Base-by-base conservation (phyloP, 2,797 vertebrate species). In the Cuculus canorus region DNA sequence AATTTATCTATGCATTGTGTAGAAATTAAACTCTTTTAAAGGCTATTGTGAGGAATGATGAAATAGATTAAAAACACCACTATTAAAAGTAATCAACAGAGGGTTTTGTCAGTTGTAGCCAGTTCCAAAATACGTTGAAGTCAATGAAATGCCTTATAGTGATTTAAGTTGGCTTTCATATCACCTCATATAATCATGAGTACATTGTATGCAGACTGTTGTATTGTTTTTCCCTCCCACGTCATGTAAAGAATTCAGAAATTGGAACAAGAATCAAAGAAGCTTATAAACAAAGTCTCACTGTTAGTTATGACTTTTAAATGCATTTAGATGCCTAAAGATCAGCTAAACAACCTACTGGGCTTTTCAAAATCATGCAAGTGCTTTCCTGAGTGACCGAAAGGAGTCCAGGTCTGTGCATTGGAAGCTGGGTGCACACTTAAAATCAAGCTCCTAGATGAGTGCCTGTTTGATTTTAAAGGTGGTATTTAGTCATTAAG, bases 11-110 rank as follows among this genome's bases (percentile, higher is more conserved):
- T 84, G 76, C 7, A 35, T 86, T 91, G 28, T 72, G 54, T 66
- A 65, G 85, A 90, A 92, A 92, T 91, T 22, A 92, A 89, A 80
- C 57, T n/a, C 13, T 75, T 82, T 87, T 35, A 72, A 73, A 50
- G 25, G 28, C 35, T 82, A 37, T 76, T 86, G 32, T 82, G 25
- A 76, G 18, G 12, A 94, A 56, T 90, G 81, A 83, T 93, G 90
- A 83, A 75, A 79, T 48, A 54, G 47, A 76, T 88, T n/a, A 91
- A 65, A 86, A 88, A 41, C 28, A 15, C 17, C n/a, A 33, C 64
- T 80, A 57, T 43, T 89, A 57, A 76, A 94, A 78, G 35, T 43
- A 82, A 60, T 54, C 47, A 72, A 8, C 11, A 25, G 54, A 75
- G 24, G 10, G 3, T 27, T 7, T 86, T 64, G 17, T 81, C 43